phyloP scores from a whole-genome alignment of 2,888 invertebrate genomes.

The Pseudeuparius sepicola region DNA sequence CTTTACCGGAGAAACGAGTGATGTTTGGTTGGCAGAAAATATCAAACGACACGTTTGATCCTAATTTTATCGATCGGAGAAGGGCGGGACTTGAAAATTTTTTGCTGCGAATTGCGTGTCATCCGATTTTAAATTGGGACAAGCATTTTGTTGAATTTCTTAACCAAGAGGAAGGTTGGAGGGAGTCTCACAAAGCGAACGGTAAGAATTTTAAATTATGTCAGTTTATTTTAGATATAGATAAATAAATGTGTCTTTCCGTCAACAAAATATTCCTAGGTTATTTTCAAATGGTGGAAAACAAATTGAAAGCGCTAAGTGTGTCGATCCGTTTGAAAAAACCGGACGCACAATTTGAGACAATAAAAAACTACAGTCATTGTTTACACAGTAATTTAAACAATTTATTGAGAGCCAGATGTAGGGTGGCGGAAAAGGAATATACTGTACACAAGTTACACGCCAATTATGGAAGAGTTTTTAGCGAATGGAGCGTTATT shows the following conservation, averaged over 20 bases:
- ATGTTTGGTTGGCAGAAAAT: slow-evolving; percentile 70
- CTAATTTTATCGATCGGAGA: slow-evolving; percentile 75
- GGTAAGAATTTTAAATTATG: slow-evolving; percentile 38
- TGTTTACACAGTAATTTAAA: slow-evolving; percentile 55
- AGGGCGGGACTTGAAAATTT: slow-evolving; percentile 75
- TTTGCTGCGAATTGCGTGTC: slow-evolving; percentile 63
- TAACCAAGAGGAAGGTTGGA: slow-evolving; percentile 70
- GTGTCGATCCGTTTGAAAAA: slow-evolving; percentile 64
- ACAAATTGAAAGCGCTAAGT: slow-evolving; percentile 64
- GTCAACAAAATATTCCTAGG: slow-evolving; percentile 50
- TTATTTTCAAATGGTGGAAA: slow-evolving; percentile 65
- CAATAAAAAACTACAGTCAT: slow-evolving; percentile 63
- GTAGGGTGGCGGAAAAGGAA: slow-evolving; percentile 63
- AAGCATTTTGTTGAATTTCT: slow-evolving; percentile 68
- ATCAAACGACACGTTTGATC: slow-evolving; percentile 69
- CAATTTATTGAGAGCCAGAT: slow-evolving; percentile 50
- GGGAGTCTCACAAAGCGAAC: slow-evolving; percentile 64
- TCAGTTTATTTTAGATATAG: no score
- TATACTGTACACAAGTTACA: slow-evolving; percentile 72
- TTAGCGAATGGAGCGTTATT: slow-evolving; percentile 77
- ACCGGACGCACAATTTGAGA: slow-evolving; percentile 63
- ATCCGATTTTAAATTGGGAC: slow-evolving; percentile 63
- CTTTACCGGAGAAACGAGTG: slow-evolving; percentile 70
- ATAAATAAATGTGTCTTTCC: no score
- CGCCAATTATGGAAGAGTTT: slow-evolving; percentile 68